Conservation (phyloP, 2,113 vertebrate genomes). For the Pseudorectes ferrugineus region DNA sequence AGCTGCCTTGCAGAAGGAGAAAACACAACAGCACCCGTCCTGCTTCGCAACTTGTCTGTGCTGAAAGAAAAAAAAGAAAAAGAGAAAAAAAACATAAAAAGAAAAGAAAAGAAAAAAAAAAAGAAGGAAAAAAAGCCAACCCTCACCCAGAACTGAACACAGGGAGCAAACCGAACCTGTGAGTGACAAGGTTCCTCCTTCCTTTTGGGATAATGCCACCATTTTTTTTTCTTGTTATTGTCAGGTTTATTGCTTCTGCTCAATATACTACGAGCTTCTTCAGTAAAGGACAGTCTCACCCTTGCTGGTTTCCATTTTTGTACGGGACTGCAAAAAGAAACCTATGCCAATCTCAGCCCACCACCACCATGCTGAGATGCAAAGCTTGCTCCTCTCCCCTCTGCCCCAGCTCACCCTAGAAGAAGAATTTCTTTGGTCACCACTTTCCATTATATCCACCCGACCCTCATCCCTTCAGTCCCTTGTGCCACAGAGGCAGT, state of each 20-base stretch:
- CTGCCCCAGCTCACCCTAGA: neutral
- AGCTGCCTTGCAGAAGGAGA: constrained; percentile 63
- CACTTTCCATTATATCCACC: neutral
- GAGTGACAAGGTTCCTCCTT: constrained; percentile 62
- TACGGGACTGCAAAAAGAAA: constrained; percentile 34
- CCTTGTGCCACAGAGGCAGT: neutral
- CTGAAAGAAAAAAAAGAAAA: neutral
- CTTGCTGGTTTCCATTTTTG: constrained; percentile 38
- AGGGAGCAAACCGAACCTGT: constrained; percentile 66
- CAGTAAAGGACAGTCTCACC: constrained; percentile 61
- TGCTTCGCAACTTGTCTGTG: constrained; percentile 67
- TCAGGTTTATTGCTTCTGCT: constrained; percentile 72
- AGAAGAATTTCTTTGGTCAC: constrained; percentile 39
- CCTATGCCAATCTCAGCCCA: constrained; percentile 11
- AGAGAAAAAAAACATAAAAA: neutral
- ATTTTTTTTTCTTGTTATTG: constrained; percentile 57
- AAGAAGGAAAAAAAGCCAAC: neutral
- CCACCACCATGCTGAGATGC: neutral
- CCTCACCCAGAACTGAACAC: constrained; percentile 54
- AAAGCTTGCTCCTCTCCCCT: constrained; percentile 11
- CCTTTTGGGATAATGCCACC: constrained; percentile 60
- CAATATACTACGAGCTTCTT: constrained; percentile 68
- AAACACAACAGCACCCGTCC: constrained; percentile 60
- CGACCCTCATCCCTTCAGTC: neutral
- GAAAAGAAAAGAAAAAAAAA: neutral